phyloP scores from a whole-genome alignment of 1,140 invertebrate genomes.

The Heliconius himera region DNA sequence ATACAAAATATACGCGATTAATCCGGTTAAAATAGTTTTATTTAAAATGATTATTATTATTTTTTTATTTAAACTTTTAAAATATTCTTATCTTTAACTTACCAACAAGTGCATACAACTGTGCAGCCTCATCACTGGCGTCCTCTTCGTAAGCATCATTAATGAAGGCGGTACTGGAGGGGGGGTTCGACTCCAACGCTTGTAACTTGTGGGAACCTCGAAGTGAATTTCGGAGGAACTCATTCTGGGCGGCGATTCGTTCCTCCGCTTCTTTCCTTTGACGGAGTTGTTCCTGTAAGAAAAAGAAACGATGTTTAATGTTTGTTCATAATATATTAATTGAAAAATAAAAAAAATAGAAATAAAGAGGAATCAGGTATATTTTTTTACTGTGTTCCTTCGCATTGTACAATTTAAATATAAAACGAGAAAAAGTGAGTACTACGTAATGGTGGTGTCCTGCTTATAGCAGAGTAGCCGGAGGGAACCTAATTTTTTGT shows the following conservation, averaged over 20 bases:
- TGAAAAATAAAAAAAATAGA: too few relatives aligned
- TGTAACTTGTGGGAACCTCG: slow-evolving; percentile 97
- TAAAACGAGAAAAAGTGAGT: too few relatives aligned
- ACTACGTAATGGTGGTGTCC: too few relatives aligned
- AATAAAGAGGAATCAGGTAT: too few relatives aligned
- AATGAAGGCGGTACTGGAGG: slow-evolving; percentile 85
- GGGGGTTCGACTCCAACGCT: slow-evolving; percentile 88
- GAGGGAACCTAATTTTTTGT: too few relatives aligned
- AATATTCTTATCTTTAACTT: slow-evolving; percentile 47
- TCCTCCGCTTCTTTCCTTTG: slow-evolving; percentile 95
- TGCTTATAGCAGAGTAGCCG: too few relatives aligned
- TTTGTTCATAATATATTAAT: not conserved
- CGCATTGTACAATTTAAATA: too few relatives aligned
- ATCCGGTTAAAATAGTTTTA: too few relatives aligned
- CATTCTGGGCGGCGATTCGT: slow-evolving; percentile 90
- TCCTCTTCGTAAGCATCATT: slow-evolving; percentile 93
- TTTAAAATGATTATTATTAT: too few relatives aligned
- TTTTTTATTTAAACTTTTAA: too few relatives aligned
- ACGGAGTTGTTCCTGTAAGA: slow-evolving; percentile 90
- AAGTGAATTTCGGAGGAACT: slow-evolving; percentile 94
- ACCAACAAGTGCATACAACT: slow-evolving; percentile 84
- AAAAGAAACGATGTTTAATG: slow-evolving; percentile 7
- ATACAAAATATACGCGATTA: too few relatives aligned
- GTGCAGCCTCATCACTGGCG: slow-evolving; percentile 68
- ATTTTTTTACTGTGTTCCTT: too few relatives aligned